Base-by-base conservation (phyloP, 2,797 vertebrate genomes). In the Spatula versicolor region DNA sequence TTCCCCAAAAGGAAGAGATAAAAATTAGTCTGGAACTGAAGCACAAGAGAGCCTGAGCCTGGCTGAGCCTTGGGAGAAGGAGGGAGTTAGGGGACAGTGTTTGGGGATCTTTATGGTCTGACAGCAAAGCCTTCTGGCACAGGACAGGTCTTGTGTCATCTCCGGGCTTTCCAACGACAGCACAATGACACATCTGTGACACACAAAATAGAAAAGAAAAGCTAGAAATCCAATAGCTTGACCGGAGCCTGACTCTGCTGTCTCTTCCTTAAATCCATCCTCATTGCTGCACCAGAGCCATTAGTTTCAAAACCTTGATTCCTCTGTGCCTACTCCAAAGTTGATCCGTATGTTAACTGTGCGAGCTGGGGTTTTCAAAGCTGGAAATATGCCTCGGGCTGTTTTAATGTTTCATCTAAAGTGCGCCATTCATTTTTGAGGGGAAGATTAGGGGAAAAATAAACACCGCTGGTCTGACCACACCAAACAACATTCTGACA, bases 331-430 rank as follows among this genome's bases (percentile, higher is more conserved):
- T 67, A n/a, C 46, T 88, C 79, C 67, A 50, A 82, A 95, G 93
- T 79, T 93, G 83, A 84, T 95, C 85, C 7, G 2, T 92, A 82
- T 41, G 63, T 93, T 95, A 96, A 82, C 93, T 82, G 88, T 67
- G 80, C 52, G 86, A 94, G 74, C 88, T 67, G 64, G 77, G 48
- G 28, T 86, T 92, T 92, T 90, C 94, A 88, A 92, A 94, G 71
- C 88, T 90, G 88, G 74, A 95, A 95, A 90, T 93, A 76, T 9
- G 86, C 94, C 90, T 94, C 35, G 9, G 90, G 90, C 94, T 95
- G 74, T 86, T 96, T 95, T 93, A 95, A 73, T 95, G 92, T 95
- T 96, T 95, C 81, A 92, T 95, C 86, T 91, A 95, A 96, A 96
- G 75, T 94, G 93, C 75, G 72, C 94, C 95, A 92, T 96, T 95